Evolutionary conservation across 35 echinoderm and acorn worm species (phyloP), one percentile per base, ranked within the genome.

Genomic region (Amphiura filiformis): DNA sequence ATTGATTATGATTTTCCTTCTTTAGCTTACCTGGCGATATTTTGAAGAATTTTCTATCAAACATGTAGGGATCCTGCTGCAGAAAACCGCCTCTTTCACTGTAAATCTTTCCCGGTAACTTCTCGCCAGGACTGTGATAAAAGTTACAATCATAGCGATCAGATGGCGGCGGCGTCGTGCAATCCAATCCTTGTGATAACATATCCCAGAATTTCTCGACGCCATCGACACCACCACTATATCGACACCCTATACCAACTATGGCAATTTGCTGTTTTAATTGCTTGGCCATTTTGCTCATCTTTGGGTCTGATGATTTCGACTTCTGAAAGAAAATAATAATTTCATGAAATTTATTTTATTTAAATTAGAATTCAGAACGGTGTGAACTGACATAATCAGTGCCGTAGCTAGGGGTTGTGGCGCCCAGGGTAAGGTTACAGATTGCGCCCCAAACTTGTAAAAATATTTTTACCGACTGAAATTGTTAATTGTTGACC

Each of bases 11-110:
- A n/a, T n/a, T n/a, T n/a, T n/a, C n/a, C n/a, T n/a, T n/a, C n/a
- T n/a, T n/a, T n/a, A n/a, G n/a, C 78, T 83, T 90, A 94, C 93
- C 93, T 82, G 93, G 93, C 0, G 93, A 80, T 35, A 90, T 94
- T 38, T 90, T 85, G 40, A 94, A 94, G 84, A 94, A 94, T 32
- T 90, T 83, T 81, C 93, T 81, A 75, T 94, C 93, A 82, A 94
- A 94, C 81, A 41, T 40, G 38, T 82, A 57, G 26, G 83, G 65
- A 81, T 94, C 76, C 36, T 90, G 56, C 20, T 30, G 44, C 23
- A 94, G 30, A 39, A 86, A 94, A 15, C 93, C 93, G 37, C 81
- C 88, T 3, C 77, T 28, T 39, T 82, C 1, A 35, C 32, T 90
- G 83, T 94, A 94, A 39, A 94, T 56, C 79, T 94, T 94, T 2